Evolutionary conservation across 2,888 invertebrate genomes (phyloP), one percentile per base, ranked within the genome.

Genomic region (Meandrusa payeni): DNA sequence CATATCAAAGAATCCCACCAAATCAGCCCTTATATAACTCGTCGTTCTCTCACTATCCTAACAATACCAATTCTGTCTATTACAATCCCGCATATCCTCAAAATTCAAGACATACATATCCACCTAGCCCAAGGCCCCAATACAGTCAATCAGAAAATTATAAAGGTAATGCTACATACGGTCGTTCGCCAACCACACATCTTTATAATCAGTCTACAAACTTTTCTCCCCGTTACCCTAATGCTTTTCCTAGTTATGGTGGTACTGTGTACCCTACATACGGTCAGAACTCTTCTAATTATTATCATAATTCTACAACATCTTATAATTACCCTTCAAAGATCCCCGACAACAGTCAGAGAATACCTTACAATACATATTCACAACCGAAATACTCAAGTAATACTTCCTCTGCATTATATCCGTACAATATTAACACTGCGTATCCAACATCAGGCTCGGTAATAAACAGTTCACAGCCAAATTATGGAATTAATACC

Each of bases 41-140:
- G 11, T 11, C 31, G 17, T 17, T 7, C 5, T 5, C 7, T 17
- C 5, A 17, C 3, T 19, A 6, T 11, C 24, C 19, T 17, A 32
- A n/a, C n/a, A 11, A 15, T 5, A 41, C 33, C n/a, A 23, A 37
- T 19, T 33, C 10, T 26, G 38, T 63, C 9, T 54, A 63, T 6
- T 58, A 65, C 19, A 60, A 57, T 48, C 44, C 52, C 13, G 2
- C 29, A 13, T 4, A 6, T 29, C 3, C 23, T 29, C 6, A 15
- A 7, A 26, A 28, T 41, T 34, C 44, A 39, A 32, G 34, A 13
- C 49, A 51, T 9, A 38, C 45, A 23, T 27, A 55, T 45, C 48
- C 44, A 23, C 46, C 50, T 10, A 52, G 47, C 36, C 50, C 55
- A 20, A 45, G 41, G 17, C 49, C 58, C 2, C 45, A 51, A 7